Base-by-base conservation (phyloP, 2,888 invertebrate species). In the Leptogaster cylindrica region DNA sequence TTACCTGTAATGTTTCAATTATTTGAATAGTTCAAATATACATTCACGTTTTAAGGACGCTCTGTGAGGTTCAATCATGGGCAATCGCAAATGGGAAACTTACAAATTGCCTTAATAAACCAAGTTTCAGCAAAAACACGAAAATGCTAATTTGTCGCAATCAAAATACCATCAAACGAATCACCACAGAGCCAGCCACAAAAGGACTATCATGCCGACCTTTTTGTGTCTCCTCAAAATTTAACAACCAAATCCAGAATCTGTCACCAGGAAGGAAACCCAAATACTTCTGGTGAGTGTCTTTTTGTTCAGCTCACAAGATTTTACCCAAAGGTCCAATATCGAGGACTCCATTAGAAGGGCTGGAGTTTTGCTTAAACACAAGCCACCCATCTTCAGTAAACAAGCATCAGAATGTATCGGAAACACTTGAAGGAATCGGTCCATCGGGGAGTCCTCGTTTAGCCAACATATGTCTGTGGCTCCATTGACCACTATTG, bases 91-190 rank as follows among this genome's bases (percentile, higher is more conserved):
- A n/a, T n/a, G n/a, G n/a, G n/a, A n/a, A n/a, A n/a, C n/a, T n/a
- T n/a, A n/a, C n/a, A n/a, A n/a, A n/a, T n/a, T n/a, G n/a, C n/a
- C n/a, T 46, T 46, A 46, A 23, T 25, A 25, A 46, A 16, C 46
- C 46, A 46, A 23, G 23, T 46, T 8, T 16, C 23, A 12, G 46
- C 31, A 52, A 55, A 33, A 65, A 65, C 48, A 51, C 51, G 50
- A 51, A 65, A 65, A 65, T 65, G 65, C 65, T 65, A 65, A 65
- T 65, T 65, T 48, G 51, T 23, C 48, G 50, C 65, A 65, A 65
- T 65, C 50, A 50, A 65, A 64, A 14, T 18, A 18, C 61, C 44
- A 61, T 61, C 61, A 61, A 44, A 61, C 44, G 28, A 61, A 61
- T 61, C 61, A 44, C 61, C 44, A 61, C 39, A 18, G 6, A 27